Conservation (phyloP, 37 sponge, comb jelly and placozoan species). For the Halichondria panicea region DNA sequence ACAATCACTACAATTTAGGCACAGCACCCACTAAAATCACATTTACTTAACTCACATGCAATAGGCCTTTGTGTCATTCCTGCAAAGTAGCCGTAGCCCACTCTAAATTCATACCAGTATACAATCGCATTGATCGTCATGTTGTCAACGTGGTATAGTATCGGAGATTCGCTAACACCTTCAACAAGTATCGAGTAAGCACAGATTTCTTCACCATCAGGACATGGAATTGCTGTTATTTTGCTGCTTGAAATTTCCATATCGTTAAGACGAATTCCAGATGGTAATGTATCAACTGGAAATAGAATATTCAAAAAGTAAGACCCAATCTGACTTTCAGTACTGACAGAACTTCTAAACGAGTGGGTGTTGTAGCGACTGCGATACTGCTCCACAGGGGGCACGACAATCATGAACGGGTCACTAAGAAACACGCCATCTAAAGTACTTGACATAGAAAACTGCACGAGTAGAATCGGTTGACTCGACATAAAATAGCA, state of each 20-base stretch:
- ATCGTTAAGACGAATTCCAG: slow-evolving; percentile 17
- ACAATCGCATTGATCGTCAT: slow-evolving; percentile 7
- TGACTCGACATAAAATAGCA: slow-evolving; percentile 24
- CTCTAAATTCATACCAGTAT: slow-evolving; percentile 2
- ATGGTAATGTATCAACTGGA: neutral
- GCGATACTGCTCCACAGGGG: slow-evolving; percentile 56
- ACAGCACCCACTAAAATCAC: too few relatives aligned
- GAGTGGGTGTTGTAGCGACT: slow-evolving; percentile 5
- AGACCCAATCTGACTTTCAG: neutral
- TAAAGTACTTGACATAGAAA: slow-evolving; percentile 22
- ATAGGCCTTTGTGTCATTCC: slow-evolving; percentile 29
- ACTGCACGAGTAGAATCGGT: slow-evolving; percentile 48
- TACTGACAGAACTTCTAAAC: neutral
- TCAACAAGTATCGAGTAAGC: too few relatives aligned
- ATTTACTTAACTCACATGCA: slow-evolving; percentile 29
- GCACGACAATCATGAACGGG: slow-evolving; percentile 54
- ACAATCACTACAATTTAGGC: too few relatives aligned
- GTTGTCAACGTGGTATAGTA: slow-evolving; percentile 1
- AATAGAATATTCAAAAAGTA: slow-evolving; percentile 39
- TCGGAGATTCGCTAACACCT: neutral
- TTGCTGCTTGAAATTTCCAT: too few relatives aligned
- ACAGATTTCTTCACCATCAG: neutral
- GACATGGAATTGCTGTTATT: neutral
- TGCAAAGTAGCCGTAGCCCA: slow-evolving; percentile 7
- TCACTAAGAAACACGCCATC: slow-evolving; percentile 32